Evolutionary conservation across 2,797 vertebrate species (phyloP).

Genomic region (Ctenopoma multispine): DNA sequence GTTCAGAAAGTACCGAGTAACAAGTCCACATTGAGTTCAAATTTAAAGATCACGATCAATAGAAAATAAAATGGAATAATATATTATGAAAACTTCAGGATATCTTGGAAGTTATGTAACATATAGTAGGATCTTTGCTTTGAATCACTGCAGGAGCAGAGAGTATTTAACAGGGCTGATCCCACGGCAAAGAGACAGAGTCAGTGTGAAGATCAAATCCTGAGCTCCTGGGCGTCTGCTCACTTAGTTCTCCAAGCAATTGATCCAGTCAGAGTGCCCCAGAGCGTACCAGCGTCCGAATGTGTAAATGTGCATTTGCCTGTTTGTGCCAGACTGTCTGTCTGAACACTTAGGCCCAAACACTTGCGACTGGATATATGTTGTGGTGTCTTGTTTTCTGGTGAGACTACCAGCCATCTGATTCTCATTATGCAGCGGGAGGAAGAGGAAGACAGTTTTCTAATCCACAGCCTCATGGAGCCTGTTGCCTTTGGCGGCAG

Average conservation of each 20-base stretch:
- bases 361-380: neutral
- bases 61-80: neutral
- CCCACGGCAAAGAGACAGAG: slow-evolving; percentile 4
- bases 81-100: neutral
- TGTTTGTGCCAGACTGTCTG: slow-evolving; percentile 9
- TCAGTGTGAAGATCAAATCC: slow-evolving; percentile 5
- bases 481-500: slow-evolving; percentile 61
- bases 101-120: neutral
- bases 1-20: too few relatives aligned
- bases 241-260: slow-evolving; percentile 10
- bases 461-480: slow-evolving; percentile 73
- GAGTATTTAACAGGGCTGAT: neutral
- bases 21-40: neutral
- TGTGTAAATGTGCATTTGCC: neutral
- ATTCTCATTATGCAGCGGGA: slow-evolving; percentile 65
- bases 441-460: slow-evolving; percentile 47
- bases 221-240: slow-evolving; percentile 14
- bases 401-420: slow-evolving; percentile 58
- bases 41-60: too few relatives aligned
- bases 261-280: slow-evolving; percentile 5
- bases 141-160: neutral
- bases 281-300: neutral
- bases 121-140: neutral
- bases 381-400: neutral
- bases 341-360: neutral